Base-by-base conservation (phyloP, 2,888 invertebrate species). In the Tanytarsus gracilentus region DNA sequence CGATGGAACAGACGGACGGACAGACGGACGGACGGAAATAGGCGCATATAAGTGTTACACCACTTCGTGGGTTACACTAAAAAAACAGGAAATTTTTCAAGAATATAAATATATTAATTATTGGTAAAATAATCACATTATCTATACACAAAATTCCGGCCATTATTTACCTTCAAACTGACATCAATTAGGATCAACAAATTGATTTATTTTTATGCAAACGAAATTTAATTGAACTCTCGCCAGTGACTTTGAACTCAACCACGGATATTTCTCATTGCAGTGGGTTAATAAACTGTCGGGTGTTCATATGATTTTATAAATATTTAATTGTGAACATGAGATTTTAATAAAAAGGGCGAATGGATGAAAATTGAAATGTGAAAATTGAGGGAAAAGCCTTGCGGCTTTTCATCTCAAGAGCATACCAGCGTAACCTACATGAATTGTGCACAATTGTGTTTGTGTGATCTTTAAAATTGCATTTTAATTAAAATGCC, bases 171-270 rank as follows among this genome's bases (percentile, higher is more conserved):
- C 4, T 36, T 16, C 36, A 36, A 36, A 14, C 11, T n/a, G 3
- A 33, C 11, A 11, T n/a, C n/a, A 33, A 33, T 33, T 44, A 44
- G 44, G 44, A 44, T 44, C 44, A 44, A 44, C 23, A 44, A 44
- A 11, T 44, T 18, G 44, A 44, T 44, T 44, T 18, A 44, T 44
- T 44, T 8, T 33, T 33, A 33, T 33, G 29, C 9, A 33, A 11
- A n/a, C 33, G 9, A n/a, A 9, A 33, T 33, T 9, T 5, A 9
- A 33, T 33, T 33, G 33, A 33, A 33, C 33, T 33, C n/a, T 4
- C 6, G 36, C n/a, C n/a, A 36, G 36, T 36, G 36, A 36, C 5
- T 16, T 36, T 16, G n/a, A n/a, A 36, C n/a, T 36, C 14, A 36
- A 36, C 36, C 14, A n/a, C 2, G 16, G 6, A 1, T 16, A 36